Evolutionary conservation across 1,140 invertebrate genomes (phyloP).

Genomic region (Myzus persicae): DNA sequence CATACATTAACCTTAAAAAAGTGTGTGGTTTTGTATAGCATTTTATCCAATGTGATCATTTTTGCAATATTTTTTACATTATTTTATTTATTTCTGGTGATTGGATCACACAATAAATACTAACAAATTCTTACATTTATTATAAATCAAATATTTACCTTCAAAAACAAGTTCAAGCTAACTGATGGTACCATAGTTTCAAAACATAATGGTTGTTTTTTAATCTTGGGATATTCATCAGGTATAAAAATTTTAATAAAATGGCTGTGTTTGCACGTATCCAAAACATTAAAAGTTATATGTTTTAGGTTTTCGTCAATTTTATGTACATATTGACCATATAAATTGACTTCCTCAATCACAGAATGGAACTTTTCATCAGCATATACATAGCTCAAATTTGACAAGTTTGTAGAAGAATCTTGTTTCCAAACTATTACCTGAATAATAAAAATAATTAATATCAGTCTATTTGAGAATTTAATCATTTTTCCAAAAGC

Average conservation of each 20-base stretch:
- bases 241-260: slow-evolving; percentile 44
- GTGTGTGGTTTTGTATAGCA: too few species aligned
- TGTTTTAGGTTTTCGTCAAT: slow-evolving; percentile 33
- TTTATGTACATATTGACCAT: neutral
- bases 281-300: slow-evolving; percentile 22
- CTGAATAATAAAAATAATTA: slow-evolving; percentile 4
- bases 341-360: slow-evolving; percentile 26
- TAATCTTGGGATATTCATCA: neutral
- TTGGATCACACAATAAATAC: neutral
- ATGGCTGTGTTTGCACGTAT: neutral
- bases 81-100: neutral
- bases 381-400: neutral
- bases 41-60: too few species aligned
- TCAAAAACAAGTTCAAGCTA: slow-evolving; percentile 1
- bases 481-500: neutral
- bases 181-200: neutral
- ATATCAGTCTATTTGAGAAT: neutral
- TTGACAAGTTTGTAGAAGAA: neutral
- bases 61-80: fast-evolving
- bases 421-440: neutral
- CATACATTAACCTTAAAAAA: too few species aligned
- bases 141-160: slow-evolving; percentile 28
- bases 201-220: slow-evolving; percentile 6
- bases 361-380: neutral
- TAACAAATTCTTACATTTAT: neutral